Evolutionary conservation across 2,888 invertebrate species (phyloP).

Genomic region (Horisme vitalbata): DNA sequence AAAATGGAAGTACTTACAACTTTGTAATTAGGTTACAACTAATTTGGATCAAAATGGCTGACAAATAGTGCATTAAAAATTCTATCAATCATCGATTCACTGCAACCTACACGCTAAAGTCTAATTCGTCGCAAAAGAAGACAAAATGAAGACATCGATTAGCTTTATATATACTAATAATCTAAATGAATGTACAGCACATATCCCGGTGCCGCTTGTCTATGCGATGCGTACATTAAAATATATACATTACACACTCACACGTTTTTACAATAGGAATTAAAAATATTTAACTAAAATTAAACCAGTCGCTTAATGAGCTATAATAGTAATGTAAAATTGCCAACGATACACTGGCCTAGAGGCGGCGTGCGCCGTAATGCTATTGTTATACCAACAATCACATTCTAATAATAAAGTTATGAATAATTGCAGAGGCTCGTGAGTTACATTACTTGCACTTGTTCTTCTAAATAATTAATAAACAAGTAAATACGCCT

Average conservation of each 20-base stretch:
- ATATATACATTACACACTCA: constrained; percentile 79
- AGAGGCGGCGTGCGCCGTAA: constrained; percentile 45
- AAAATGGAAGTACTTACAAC: constrained; percentile 81
- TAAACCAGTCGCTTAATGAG: constrained; percentile 81
- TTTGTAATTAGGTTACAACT: constrained; percentile 70
- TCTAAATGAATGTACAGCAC: constrained; percentile 54
- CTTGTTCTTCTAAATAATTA: constrained; percentile 67
- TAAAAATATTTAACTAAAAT: constrained; percentile 72
- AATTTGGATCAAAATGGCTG: constrained; percentile 79
- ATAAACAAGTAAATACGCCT: constrained; percentile 64
- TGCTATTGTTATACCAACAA: constrained; percentile 57
- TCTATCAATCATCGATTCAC: constrained; percentile 57
- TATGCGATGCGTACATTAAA: constrained; percentile 63
- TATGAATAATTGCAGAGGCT: constrained; percentile 65
- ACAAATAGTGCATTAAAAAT: constrained; percentile 72
- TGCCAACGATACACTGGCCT: constrained; percentile 81
- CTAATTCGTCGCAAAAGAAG: constrained; percentile 71
- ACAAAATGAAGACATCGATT: constrained; percentile 62
- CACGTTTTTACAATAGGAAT: constrained; percentile 80
- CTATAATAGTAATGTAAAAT: constrained; percentile 73
- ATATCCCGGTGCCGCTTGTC: constrained; percentile 56
- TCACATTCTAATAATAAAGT: constrained; percentile 55
- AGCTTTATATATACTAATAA: constrained; percentile 36
- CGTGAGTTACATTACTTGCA: constrained; percentile 61
- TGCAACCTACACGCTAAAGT: constrained; percentile 54